These are phyloP conservation scores for Drosophila equinoxialis DNA, from an alignment of 1,140 invertebrate species.

Conservation along the genomic window DNA sequence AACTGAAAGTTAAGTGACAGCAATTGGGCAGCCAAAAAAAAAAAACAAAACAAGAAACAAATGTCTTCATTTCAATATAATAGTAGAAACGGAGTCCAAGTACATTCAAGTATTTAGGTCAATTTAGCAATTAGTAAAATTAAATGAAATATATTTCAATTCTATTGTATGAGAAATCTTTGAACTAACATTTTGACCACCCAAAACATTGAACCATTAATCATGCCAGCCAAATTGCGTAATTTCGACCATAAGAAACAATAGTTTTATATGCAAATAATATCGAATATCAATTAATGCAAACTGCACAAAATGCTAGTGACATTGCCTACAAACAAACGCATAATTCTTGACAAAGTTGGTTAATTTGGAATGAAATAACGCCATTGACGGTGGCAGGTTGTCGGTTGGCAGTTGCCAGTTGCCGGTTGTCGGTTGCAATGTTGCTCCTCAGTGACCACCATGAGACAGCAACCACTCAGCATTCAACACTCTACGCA, in stretches of 20 bases:
- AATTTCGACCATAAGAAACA: conserved; percentile 20
- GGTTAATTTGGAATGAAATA: conserved; percentile 10
- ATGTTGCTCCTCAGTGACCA: conserved; percentile 5
- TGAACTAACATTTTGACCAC: neutral
- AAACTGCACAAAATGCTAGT: conserved; percentile 46
- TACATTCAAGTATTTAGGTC: conserved; percentile 38
- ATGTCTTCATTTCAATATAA: conserved; percentile 54
- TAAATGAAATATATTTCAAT: conserved; percentile 9
- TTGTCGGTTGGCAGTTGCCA: conserved; percentile 20
- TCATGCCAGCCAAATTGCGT: conserved; percentile 23
- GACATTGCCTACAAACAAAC: conserved; percentile 40
- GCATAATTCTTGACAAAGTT: conserved; percentile 62
- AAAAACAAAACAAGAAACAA: neutral
- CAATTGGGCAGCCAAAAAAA: conserved; percentile 45
- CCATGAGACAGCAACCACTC: conserved; percentile 10
- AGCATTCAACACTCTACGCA: conserved; percentile 34
- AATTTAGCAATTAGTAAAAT: conserved; percentile 25
- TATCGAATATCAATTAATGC: conserved; percentile 69
- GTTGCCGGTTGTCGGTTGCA: conserved; percentile 1
- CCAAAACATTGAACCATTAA: conserved; percentile 24
- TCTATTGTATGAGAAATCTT: conserved; percentile 10
- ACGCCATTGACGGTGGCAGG: conserved; percentile 19
- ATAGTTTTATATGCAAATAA: conserved; percentile 33
- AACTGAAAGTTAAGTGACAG: conserved; percentile 67
- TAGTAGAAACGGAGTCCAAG: neutral